Percentiles rank a stretch among this genome's conserved stretches.
These are phyloP conservation scores for Byasa hedistus DNA, from an alignment of 2,888 invertebrate species.

Conservation along the genomic window DNA sequence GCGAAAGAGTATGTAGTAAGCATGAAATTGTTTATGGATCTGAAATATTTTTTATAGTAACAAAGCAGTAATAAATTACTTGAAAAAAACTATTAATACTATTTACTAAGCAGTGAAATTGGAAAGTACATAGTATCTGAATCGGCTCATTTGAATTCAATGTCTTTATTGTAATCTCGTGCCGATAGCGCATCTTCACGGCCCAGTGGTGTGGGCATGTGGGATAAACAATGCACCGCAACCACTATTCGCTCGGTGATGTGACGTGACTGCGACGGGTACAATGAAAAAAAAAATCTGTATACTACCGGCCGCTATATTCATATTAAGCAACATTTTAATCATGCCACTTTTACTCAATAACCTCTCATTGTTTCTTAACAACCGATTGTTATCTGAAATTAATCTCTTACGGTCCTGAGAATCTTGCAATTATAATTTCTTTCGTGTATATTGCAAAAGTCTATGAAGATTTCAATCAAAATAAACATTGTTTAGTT, in stretches of 20 bases:
- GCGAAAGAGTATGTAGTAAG: no score
- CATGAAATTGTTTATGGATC: no score
- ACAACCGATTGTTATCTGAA: conserved; percentile 27
- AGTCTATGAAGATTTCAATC: neutral
- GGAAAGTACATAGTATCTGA: conserved; percentile 31
- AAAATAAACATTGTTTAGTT: neutral
- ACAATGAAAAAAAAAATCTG: conserved; percentile 40
- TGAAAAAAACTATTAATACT: neutral
- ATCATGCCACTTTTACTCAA: conserved; percentile 28
- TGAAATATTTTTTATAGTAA: no score
- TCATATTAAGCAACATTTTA: conserved; percentile 23
- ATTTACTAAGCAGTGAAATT: conserved; percentile 9
- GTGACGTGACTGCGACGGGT: conserved; percentile 8
- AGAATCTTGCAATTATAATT: conserved; percentile 5
- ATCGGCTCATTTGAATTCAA: conserved; percentile 42
- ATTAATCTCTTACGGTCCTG: conserved; percentile 8
- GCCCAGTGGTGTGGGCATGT: conserved; percentile 50
- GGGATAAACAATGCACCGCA: conserved; percentile 52
- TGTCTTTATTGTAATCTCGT: conserved; percentile 55
- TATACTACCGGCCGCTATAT: conserved; percentile 24
- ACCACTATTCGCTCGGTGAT: conserved; percentile 32
- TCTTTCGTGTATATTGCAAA: conserved; percentile 4
- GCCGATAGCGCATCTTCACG: conserved; percentile 46
- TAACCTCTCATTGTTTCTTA: conserved; percentile 27
- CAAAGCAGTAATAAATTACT: no score